These are phyloP conservation scores for Enteromius viviparus DNA, from an alignment of 2,797 vertebrate genomes.

Conservation along the genomic window DNA sequence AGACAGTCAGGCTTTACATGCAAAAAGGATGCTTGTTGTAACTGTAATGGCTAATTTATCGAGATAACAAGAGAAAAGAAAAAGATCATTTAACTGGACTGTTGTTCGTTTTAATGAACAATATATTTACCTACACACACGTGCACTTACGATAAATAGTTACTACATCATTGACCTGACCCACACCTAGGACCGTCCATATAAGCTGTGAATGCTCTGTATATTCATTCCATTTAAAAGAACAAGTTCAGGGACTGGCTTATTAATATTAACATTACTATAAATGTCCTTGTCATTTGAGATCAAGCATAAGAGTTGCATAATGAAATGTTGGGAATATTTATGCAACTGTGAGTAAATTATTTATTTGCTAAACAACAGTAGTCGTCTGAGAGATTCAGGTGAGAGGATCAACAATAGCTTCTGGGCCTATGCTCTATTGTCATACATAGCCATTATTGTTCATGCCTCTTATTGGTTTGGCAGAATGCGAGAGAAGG, in stretches of 20 bases:
- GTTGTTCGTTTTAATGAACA: background rate
- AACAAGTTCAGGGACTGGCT: background rate
- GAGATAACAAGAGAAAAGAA: constrained; percentile 29
- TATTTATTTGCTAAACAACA: background rate
- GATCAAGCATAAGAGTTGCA: background rate
- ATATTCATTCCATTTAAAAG: background rate
- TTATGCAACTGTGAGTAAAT: background rate
- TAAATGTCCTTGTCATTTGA: background rate
- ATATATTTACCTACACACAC: background rate
- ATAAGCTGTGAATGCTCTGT: background rate
- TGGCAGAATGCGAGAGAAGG: background rate
- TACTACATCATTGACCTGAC: background rate
- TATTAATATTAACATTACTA: background rate
- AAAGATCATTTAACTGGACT: background rate
- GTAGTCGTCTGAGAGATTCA: background rate
- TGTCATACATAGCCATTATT: background rate
- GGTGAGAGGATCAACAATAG: background rate
- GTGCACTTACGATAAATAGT: background rate
- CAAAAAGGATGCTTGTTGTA: background rate
- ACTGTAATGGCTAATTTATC: background rate
- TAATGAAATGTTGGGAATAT: background rate
- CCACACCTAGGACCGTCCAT: background rate
- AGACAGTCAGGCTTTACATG: background rate
- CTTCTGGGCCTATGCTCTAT: background rate
- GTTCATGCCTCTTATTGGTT: background rate